phyloP scores from a whole-genome alignment of 2,797 vertebrate genomes.

The Epinephelus malabaricus region DNA sequence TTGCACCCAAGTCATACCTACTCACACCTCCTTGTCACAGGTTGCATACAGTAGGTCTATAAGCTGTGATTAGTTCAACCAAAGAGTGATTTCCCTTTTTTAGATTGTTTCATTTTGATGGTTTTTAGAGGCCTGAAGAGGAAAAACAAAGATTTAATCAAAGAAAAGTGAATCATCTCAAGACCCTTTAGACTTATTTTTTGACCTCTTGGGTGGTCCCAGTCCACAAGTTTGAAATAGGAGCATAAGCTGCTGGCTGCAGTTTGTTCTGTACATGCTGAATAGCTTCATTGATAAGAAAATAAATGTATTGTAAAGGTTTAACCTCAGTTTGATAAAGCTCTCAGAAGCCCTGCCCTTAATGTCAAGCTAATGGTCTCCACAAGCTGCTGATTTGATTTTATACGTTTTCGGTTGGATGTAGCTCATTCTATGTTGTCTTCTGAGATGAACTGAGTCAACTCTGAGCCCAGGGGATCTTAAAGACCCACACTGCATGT shows the following conservation, averaged over 20 bases:
- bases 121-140: background rate
- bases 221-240: no score
- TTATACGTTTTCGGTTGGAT: background rate
- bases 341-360: background rate
- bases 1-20: background rate
- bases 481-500: slow-evolving; percentile 18
- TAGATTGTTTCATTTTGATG: background rate
- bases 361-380: background rate
- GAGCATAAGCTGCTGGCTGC: background rate
- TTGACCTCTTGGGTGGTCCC: no score
- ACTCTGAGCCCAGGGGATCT: slow-evolving; percentile 20
- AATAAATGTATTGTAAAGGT: background rate
- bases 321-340: background rate
- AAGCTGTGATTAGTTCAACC: background rate
- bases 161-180: background rate
- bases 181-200: background rate
- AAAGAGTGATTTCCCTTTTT: background rate
- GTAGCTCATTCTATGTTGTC: slow-evolving; percentile 20
- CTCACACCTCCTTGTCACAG: background rate
- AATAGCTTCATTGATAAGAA: background rate
- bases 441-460: slow-evolving; percentile 50
- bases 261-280: background rate
- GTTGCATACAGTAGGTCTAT: background rate
- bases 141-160: background rate
- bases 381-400: slow-evolving; percentile 8